These are phyloP conservation scores for Gastracanthus pulcherrimus DNA, from an alignment of 2,888 invertebrate genomes.

Conservation along the genomic window DNA sequence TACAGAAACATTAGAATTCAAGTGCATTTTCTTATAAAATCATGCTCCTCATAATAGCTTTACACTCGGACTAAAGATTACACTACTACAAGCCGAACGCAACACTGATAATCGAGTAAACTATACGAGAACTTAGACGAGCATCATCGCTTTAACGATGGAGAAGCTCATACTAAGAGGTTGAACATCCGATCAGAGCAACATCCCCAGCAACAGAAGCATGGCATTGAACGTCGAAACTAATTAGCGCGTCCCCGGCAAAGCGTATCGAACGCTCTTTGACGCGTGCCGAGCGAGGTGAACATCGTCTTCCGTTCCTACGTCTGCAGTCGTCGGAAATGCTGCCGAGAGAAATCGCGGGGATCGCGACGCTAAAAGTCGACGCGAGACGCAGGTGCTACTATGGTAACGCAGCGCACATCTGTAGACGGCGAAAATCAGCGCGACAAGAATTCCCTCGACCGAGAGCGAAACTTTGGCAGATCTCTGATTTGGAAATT, in stretches of 20 bases:
- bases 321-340: not conserved
- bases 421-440: not conserved
- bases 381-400: slow-evolving; percentile 25
- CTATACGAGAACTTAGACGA: not conserved
- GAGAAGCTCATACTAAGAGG: not conserved
- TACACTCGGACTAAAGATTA: too few species aligned
- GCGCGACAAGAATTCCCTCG: not conserved
- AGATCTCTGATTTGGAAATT: not conserved
- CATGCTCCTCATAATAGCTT: too few species aligned
- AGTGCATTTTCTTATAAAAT: too few species aligned
- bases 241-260: slow-evolving; percentile 33
- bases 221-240: slow-evolving; percentile 25
- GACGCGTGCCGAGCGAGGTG: slow-evolving; percentile 15
- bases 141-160: not conserved
- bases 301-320: slow-evolving; percentile 14
- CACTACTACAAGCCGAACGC: too few species aligned
- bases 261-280: slow-evolving; percentile 35
- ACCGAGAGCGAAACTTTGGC: not conserved
- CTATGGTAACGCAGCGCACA: slow-evolving; percentile 26
- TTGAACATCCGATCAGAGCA: not conserved
- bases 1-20: too few species aligned
- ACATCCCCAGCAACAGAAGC: not conserved
- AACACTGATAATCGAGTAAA: not conserved
- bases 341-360: slow-evolving; percentile 29
- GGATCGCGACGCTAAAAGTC: slow-evolving; percentile 44